Conservation (phyloP, 2,888 invertebrate species). For the Drosophila picticornis region DNA sequence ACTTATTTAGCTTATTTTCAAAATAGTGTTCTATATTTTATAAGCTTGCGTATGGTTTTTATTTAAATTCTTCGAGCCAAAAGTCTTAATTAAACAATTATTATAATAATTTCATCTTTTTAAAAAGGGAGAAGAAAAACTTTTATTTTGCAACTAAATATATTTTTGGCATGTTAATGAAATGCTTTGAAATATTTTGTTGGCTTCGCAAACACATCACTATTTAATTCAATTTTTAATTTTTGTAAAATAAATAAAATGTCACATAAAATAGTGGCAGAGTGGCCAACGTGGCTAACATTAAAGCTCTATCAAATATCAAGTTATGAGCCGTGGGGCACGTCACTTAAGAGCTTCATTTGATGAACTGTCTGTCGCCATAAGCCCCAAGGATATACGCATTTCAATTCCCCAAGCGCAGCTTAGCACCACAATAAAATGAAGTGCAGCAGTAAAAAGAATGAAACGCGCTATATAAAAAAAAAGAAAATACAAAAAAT, state of each 20-base stretch:
- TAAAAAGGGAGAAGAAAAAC: not conserved
- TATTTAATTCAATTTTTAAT: not conserved
- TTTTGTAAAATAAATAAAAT: not conserved
- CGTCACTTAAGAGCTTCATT: slow-evolving; percentile 61
- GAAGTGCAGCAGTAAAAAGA: slow-evolving; percentile 76
- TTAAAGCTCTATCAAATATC: slow-evolving; percentile 45
- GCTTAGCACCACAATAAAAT: slow-evolving; percentile 77
- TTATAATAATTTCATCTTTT: not conserved
- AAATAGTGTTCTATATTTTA: not conserved
- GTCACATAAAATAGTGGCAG: not conserved
- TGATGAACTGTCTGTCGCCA: slow-evolving; percentile 69
- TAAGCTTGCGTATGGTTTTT: not conserved
- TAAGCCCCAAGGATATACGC: slow-evolving; percentile 68
- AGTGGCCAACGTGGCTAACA: not conserved
- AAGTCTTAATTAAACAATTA: not conserved
- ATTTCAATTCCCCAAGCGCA: slow-evolving; percentile 76
- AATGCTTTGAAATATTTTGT: not conserved
- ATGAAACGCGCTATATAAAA: slow-evolving; percentile 21
- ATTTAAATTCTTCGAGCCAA: not conserved
- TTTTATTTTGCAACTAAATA: not conserved
- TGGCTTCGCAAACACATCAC: not conserved
- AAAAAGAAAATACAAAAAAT: slow-evolving; percentile 4
- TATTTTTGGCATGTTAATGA: not conserved
- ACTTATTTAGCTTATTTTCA: not conserved
- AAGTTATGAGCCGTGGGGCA: slow-evolving; percentile 42